Evolutionary conservation across 1,140 invertebrate genomes (phyloP), one percentile per base, ranked within the genome.

Genomic region (Eueides isabella): DNA sequence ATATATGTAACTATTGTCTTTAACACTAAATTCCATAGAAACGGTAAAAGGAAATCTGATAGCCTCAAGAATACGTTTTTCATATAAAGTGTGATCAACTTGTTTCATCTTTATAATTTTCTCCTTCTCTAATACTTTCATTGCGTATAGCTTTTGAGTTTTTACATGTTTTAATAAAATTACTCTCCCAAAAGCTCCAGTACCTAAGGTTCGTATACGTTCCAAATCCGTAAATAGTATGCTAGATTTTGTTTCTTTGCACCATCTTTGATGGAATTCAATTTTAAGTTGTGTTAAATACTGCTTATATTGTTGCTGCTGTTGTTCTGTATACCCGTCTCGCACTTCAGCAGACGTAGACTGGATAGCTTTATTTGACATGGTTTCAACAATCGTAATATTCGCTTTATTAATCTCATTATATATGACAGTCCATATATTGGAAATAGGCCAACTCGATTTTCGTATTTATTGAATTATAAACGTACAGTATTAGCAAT

Each of bases 91-190:
- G 84, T 99, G 97, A 68, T 96, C 95, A 1, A 98, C 94, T 93
- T 99, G 98, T 84, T 98, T 98, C 83, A 96, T 94, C 79, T 97
- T 97, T 12, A 98, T 95, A 33, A 99, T 94, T 90, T 97, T 97
- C 75, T 95, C 95, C 92, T 99, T 99, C 77, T 97, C 96, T 80
- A 99, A 92, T 61, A 98, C 96, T 94, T 99, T 99, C 96, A 99
- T 98, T 0, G 98, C 98, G 88, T 96, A 98, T 78, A 95, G 97
- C 80, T 94, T 88, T 73, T 90, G 88, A 91, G 95, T 90, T 33
- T 86, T 76, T 75, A 90, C 92, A 83, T 97, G 94, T 88, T 96
- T 96, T 11, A 97, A 96, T 41, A 99, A 94, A 91, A 98, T 94
- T 0, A 99, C 98, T 74, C 97, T 95, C 0, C 98, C 98, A 93